Evolutionary conservation across 1,140 invertebrate species (phyloP).

Genomic region (Arctopsyche grandis): DNA sequence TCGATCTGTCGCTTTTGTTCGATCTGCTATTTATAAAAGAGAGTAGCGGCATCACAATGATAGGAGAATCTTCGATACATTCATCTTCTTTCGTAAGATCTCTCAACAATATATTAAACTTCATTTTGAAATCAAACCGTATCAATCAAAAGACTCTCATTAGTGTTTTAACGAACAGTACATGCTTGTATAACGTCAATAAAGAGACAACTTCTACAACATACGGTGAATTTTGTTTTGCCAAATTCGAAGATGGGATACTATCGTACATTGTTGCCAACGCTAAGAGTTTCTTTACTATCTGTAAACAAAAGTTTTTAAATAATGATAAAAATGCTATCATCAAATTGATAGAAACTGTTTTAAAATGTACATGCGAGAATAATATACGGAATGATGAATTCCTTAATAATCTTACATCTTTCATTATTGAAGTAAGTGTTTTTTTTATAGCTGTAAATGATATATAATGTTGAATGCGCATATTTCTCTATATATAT

Average conservation of each 20-base stretch:
- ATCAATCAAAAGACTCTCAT: neutral
- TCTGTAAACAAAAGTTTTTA: neutral
- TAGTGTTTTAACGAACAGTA: neutral
- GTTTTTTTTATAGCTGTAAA: neutral
- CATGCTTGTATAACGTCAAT: neutral
- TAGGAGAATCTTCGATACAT: neutral
- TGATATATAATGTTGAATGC: too few relatives aligned
- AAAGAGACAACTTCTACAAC: neutral
- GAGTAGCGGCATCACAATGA: neutral
- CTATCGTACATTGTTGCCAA: neutral
- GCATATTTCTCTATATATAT: neutral
- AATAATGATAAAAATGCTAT: neutral
- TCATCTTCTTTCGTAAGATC: neutral
- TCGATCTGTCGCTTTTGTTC: neutral
- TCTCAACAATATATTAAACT: constrained; percentile 3
- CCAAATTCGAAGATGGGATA: neutral
- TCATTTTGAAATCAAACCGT: constrained; percentile 19
- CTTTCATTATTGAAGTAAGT: neutral
- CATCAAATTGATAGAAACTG: neutral
- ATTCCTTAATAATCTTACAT: constrained; percentile 8
- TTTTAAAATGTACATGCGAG: constrained; percentile 31
- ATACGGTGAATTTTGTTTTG: constrained; percentile 15
- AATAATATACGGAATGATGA: neutral
- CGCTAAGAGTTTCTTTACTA: neutral
- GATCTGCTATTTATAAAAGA: neutral